phyloP scores from a whole-genome alignment of 2,797 vertebrate genomes.

The Fringilla coelebs region DNA sequence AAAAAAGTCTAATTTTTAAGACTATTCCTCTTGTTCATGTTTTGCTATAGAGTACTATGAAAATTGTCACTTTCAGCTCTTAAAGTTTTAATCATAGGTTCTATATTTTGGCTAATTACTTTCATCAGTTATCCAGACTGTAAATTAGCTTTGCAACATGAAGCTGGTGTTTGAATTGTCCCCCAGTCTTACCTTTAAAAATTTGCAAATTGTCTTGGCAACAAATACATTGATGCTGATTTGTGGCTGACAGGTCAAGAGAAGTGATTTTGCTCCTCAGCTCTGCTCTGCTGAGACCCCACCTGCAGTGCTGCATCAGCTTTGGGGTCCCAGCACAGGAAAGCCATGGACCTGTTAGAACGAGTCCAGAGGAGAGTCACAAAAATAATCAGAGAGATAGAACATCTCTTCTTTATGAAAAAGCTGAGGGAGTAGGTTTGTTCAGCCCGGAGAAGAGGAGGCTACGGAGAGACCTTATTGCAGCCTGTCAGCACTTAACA shows the following conservation, averaged over 20 bases:
- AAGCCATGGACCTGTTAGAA: neutral
- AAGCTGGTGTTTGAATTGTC: neutral
- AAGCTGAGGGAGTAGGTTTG: neutral
- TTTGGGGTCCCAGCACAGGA: neutral
- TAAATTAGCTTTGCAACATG: neutral
- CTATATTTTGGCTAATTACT: neutral
- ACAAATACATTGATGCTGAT: neutral
- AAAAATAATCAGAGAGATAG: neutral
- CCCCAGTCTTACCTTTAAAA: neutral
- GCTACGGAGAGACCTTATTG: neutral
- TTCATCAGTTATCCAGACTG: neutral
- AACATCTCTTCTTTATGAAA: neutral
- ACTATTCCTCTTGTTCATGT: neutral
- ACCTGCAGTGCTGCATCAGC: neutral
- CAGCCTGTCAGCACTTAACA: neutral
- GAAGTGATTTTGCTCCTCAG: neutral
- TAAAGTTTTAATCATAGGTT: neutral
- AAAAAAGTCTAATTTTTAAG: neutral
- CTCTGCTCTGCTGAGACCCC: fast-evolving
- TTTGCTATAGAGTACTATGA: neutral
- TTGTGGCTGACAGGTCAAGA: neutral
- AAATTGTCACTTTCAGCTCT: neutral
- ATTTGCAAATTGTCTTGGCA: neutral
- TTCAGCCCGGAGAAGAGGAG: neutral
- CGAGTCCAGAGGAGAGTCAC: fast-evolving